Base-by-base conservation (phyloP, 2,888 invertebrate species). In the Campoletis raptor region DNA sequence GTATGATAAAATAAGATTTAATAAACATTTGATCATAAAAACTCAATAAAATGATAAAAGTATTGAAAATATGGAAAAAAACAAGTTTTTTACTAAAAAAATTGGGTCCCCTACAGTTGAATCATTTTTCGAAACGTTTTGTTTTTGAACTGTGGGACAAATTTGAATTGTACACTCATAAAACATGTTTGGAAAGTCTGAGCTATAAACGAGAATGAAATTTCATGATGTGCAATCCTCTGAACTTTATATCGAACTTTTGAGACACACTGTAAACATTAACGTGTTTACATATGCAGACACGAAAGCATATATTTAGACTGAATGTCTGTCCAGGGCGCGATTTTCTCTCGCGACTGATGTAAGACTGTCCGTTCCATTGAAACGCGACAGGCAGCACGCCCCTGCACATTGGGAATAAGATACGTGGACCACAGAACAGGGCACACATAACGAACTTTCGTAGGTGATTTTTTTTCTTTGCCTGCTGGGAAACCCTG, bases 281-380 rank as follows among this genome's bases (percentile, higher is more conserved):
- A 18, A 64, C 21, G 66, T n/a, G 0, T 42, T 24, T 52, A 57
- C 36, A 10, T 52, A 21, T 57, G 30, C 30, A 15, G 24, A 57
- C 57, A 57, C 18, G 10, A 18, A 40, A 30, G 48, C n/a, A n/a
- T 69, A 45, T n/a, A 40, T 73, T 24, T 54, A 42, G 48, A 30
- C 48, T 15, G 61, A 42, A 72, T 24, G 9, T 40, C 37, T 37
- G 66, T 52, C 73, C 66, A 24, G 37, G 48, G 40, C 6, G 73
- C 52, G 45, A 36, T 61, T 7, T 61, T 21, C 64, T 72, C 64
- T 36, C 30, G 70, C 76, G 76, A 81, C 88, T 90, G 91, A 90
- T 91, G 90, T 90, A 92, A 91, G 91, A 90, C 88, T 88, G 89
- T 90, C 92, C 90, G 90, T 92, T 89, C 89, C 90, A 91, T 92